These are phyloP conservation scores for Sparidentex hasta DNA, from an alignment of 2,797 vertebrate species.

Conservation along the genomic window DNA sequence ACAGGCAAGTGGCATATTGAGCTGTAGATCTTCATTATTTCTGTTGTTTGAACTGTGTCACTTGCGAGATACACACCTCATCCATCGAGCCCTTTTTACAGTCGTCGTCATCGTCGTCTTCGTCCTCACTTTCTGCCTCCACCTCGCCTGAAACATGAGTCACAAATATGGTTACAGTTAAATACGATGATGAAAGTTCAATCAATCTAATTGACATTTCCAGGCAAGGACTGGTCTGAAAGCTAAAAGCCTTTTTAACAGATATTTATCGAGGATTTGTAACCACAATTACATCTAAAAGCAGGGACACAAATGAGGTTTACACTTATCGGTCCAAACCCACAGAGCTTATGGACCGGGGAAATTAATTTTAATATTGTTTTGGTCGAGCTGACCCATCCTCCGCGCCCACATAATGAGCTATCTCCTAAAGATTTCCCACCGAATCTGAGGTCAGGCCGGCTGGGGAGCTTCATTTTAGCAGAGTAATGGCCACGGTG, in stretches of 20 bases:
- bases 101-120: slow-evolving; percentile 95
- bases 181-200: neutral
- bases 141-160: slow-evolving; percentile 88
- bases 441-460: slow-evolving; percentile 42
- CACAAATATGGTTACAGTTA: neutral
- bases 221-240: neutral
- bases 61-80: slow-evolving; percentile 86
- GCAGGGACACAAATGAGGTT: slow-evolving; percentile 8
- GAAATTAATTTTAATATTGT: slow-evolving; percentile 46
- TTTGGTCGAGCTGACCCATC: slow-evolving; percentile 31
- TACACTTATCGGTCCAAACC: neutral
- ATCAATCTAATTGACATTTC: neutral
- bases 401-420: slow-evolving; percentile 45
- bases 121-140: slow-evolving; percentile 95
- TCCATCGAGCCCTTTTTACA: slow-evolving; percentile 98
- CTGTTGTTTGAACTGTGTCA: neutral
- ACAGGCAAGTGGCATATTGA: neutral
- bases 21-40: neutral
- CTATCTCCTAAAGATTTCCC: slow-evolving; percentile 39
- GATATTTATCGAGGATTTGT: neutral
- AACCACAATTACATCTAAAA: slow-evolving; percentile 7
- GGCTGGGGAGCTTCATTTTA: slow-evolving; percentile 58
- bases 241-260: neutral
- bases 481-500: slow-evolving; percentile 30
- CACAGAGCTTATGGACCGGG: neutral